Evolutionary conservation across 2,888 invertebrate genomes (phyloP), one percentile per base, ranked within the genome.

Genomic region (Timema podura): DNA sequence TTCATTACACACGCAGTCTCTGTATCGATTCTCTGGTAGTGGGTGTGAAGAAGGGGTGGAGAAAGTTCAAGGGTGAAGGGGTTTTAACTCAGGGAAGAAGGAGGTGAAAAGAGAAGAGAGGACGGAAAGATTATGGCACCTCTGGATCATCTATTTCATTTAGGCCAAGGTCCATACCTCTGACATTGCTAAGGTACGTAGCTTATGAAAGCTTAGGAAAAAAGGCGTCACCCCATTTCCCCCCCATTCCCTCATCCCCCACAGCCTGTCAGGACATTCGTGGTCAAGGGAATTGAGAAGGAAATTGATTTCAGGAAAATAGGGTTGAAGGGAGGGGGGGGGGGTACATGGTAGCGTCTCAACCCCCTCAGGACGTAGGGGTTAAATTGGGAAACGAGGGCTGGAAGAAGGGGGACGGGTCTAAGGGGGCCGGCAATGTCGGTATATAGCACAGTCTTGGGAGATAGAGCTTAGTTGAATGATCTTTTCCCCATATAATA

Each of bases 201-300:
- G 49, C 70, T 68, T 68, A 61, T 61, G 70, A 67, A 57, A 68
- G 70, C 70, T 68, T 68, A 44, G 49, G 49, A 13, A 8, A 9
- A 15, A 46, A 57, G 54, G 51, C 13, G 8, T 30, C 30, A 30
- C 30, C 30, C 30, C 30, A 30, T 3, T 3, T 30, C 3, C 30
- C 30, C 30, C 30, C 30, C 30, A 30, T 3, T 3, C 30, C 30
- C 30, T 30, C 30, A 30, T 30, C 30, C 1, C 3, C 30, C 30
- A 1, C 3, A 3, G 30, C 30, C 30, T 30, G 30, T 30, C 30
- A 30, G 30, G 48, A 54, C 46, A 64, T 68, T 68, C 68, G 68
- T 70, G 70, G 70, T 70, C 70, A 70, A 67, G 68, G 68, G 68
- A 68, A 70, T 70, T 70, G 68, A 67, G 68, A 61, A 70, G 65